Evolutionary conservation across 23 tunicate species (phyloP).

Genomic region (Halocynthia aurantium): DNA sequence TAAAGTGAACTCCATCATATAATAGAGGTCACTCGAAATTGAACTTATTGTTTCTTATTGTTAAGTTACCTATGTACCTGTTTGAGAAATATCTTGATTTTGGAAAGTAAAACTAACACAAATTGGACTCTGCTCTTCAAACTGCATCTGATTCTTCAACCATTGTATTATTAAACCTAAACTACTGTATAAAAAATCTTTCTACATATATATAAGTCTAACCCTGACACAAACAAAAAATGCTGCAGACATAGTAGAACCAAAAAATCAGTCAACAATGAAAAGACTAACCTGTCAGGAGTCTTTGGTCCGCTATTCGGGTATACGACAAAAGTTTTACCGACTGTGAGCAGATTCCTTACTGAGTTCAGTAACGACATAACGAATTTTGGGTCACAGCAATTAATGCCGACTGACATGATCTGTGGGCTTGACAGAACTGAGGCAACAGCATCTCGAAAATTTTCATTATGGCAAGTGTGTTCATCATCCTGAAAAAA

Average conservation of each 20-base stretch:
- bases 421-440: constrained; percentile 45
- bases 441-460: constrained; percentile 28
- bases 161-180: too few species aligned
- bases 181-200: too few species aligned
- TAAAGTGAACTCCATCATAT: too few species aligned
- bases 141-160: too few species aligned
- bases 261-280: background rate
- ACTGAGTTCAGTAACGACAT: constrained; percentile 18
- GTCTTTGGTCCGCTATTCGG: constrained; percentile 36
- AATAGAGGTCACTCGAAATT: too few species aligned
- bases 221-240: background rate
- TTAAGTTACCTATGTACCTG: too few species aligned
- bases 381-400: constrained; percentile 31
- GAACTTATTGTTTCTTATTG: too few species aligned
- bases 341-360: constrained; percentile 17
- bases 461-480: constrained; percentile 71
- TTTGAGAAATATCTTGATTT: too few species aligned
- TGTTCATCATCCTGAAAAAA: constrained; percentile 30
- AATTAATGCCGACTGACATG: constrained; percentile 73
- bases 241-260: background rate
- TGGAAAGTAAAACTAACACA: too few species aligned
- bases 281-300: constrained; percentile 1
- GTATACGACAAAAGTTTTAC: constrained; percentile 54
- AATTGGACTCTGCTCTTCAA: too few species aligned
- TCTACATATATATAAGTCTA: too few species aligned